Conservation (phyloP, 2,797 vertebrate genomes). For the Lutjanus campechanus region DNA sequence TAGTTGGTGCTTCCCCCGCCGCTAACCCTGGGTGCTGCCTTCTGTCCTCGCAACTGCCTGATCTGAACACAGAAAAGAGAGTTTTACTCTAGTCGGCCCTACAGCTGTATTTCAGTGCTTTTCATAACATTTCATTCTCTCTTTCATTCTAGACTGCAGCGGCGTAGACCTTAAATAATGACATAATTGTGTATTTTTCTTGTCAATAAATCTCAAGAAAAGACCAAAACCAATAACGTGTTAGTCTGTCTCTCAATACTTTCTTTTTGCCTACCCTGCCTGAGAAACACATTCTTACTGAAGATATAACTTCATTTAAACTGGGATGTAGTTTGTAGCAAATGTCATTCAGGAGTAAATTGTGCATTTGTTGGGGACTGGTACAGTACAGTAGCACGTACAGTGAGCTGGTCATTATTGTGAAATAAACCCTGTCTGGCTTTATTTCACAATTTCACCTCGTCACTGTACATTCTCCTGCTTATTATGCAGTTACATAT, state of each 20-base stretch:
- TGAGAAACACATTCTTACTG: background rate
- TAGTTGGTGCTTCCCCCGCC: conserved; percentile 80
- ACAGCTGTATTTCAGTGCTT: background rate
- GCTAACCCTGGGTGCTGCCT: conserved; percentile 76
- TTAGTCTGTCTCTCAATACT: background rate
- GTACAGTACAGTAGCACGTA: too few species aligned
- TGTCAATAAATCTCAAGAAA: background rate
- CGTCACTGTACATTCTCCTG: too few species aligned
- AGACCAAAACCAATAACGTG: background rate
- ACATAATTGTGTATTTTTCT: background rate
- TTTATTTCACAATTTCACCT: too few species aligned
- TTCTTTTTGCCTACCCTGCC: background rate
- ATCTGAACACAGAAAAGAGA: conserved; percentile 80
- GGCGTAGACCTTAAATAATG: background rate
- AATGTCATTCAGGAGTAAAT: background rate
- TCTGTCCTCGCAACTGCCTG: conserved; percentile 90
- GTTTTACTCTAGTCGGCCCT: background rate
- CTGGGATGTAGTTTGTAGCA: background rate
- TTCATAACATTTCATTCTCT: background rate
- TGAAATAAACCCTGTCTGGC: too few species aligned
- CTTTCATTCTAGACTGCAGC: background rate
- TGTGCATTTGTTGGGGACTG: background rate
- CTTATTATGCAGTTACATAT: too few species aligned
- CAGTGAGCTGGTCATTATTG: too few species aligned
- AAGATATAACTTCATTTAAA: background rate